phyloP scores from a whole-genome alignment of 2,888 invertebrate species.

The Cerceris rybyensis region DNA sequence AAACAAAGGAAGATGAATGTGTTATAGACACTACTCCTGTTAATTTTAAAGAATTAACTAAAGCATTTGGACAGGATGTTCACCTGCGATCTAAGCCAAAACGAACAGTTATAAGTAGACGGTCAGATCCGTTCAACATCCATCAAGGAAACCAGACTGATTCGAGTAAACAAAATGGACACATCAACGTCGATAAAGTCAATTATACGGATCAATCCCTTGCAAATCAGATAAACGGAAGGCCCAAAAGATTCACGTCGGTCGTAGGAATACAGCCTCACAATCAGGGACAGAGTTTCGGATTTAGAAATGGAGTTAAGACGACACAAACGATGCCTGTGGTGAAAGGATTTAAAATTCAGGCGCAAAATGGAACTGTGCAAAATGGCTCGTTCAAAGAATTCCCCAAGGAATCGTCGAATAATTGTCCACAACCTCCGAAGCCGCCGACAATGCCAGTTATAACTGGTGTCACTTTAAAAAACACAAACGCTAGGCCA shows the following conservation, averaged over 20 bases:
- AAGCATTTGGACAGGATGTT: conserved; percentile 75
- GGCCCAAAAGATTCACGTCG: conserved; percentile 68
- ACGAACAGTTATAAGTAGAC: conserved; percentile 56
- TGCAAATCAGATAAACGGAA: conserved; percentile 20
- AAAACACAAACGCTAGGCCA: conserved; percentile 71
- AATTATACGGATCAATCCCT: conserved; percentile 15
- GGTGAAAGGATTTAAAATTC: conserved; percentile 71
- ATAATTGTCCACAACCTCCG: conserved; percentile 43
- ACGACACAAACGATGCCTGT: conserved; percentile 62
- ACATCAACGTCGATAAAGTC: conserved; percentile 1
- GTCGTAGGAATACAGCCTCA: conserved; percentile 69
- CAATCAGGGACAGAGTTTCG: conserved; percentile 27
- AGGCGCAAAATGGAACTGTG: conserved; percentile 7
- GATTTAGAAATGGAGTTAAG: conserved; percentile 28
- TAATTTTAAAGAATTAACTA: conserved; percentile 75
- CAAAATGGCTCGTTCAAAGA: conserved; percentile 15
- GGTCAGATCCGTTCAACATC: conserved; percentile 65
- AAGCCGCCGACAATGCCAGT: conserved; percentile 78
- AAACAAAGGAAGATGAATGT: conserved; percentile 37
- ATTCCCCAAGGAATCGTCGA: conserved; percentile 1
- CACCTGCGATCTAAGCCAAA: conserved; percentile 67
- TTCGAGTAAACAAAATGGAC: conserved; percentile 53
- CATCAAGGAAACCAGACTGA: conserved; percentile 39
- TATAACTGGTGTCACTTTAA: conserved; percentile 79
- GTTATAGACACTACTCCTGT: conserved; percentile 61